These are phyloP conservation scores for Philantomba maxwellii DNA, from an alignment of 2,113 vertebrate species.

Conservation along the genomic window DNA sequence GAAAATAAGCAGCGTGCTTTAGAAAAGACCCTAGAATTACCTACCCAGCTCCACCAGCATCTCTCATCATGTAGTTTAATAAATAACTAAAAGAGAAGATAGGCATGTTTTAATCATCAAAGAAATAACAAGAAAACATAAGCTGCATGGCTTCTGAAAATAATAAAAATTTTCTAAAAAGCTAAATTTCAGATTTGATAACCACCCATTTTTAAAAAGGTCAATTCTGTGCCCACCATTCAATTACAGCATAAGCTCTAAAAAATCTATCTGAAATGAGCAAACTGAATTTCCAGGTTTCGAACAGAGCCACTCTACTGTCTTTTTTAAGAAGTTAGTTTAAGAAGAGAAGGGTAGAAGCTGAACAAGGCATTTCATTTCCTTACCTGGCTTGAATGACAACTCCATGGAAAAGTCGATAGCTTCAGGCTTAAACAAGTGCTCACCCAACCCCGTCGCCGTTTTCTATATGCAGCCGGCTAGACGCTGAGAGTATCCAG, in stretches of 20 bases:
- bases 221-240: not conserved
- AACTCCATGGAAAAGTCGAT: constrained; percentile 19
- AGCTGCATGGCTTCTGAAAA: not conserved
- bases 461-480: not conserved
- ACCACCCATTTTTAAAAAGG: not conserved
- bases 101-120: not conserved
- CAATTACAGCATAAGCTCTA: not conserved
- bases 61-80: not conserved
- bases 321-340: not conserved
- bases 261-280: not conserved
- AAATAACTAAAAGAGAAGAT: not conserved
- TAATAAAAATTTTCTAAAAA: not conserved
- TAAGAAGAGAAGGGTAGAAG: not conserved
- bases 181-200: not conserved
- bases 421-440: not conserved
- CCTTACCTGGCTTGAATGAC: constrained; percentile 55
- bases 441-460: not conserved
- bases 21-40: not conserved
- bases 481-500: not conserved
- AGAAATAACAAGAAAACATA: not conserved
- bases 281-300: not conserved
- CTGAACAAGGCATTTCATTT: not conserved
- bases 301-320: not conserved
- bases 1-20: constrained; percentile 9
- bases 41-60: not conserved